Conservation (phyloP, 2,888 invertebrate genomes). For the Metopia argyrocephala region DNA sequence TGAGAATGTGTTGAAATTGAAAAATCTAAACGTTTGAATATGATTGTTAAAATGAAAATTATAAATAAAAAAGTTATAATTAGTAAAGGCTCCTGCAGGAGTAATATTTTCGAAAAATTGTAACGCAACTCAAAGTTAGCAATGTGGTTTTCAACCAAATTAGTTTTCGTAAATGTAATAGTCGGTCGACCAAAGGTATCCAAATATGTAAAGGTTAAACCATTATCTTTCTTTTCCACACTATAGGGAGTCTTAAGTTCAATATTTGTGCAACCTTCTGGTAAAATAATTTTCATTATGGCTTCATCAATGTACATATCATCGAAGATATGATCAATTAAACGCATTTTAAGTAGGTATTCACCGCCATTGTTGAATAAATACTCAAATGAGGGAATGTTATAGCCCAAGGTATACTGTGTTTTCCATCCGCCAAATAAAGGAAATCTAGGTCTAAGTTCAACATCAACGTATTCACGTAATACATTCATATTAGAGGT, state of each 20-base stretch:
- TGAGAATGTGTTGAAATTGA: slow-evolving; percentile 85
- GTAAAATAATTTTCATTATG: slow-evolving; percentile 92
- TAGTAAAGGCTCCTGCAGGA: slow-evolving; percentile 96
- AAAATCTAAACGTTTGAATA: slow-evolving; percentile 97
- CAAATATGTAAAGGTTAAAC: slow-evolving; percentile 93
- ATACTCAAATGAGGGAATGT: slow-evolving; percentile 98
- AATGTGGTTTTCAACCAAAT: slow-evolving; percentile 97
- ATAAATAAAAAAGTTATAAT: slow-evolving; percentile 92
- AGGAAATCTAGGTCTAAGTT: slow-evolving; percentile 97
- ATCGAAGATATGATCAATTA: slow-evolving; percentile 98
- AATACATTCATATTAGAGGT: slow-evolving; percentile 94
- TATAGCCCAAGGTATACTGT: slow-evolving; percentile 97
- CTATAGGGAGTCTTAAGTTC: slow-evolving; percentile 90
- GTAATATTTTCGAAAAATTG: slow-evolving; percentile 89
- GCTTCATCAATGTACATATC: slow-evolving; percentile 97
- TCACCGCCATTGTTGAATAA: slow-evolving; percentile 88
- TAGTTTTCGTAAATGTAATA: slow-evolving; percentile 87
- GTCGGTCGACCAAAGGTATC: slow-evolving; percentile 96
- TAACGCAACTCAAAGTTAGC: slow-evolving; percentile 95
- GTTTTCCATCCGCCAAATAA: slow-evolving; percentile 99
- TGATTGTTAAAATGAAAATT: slow-evolving; percentile 93
- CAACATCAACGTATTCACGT: slow-evolving; percentile 96
- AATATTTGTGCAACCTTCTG: slow-evolving; percentile 93
- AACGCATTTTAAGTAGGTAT: slow-evolving; percentile 92
- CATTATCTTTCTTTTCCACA: slow-evolving; percentile 86